Conservation (phyloP, 2,113 vertebrate species). For the Dasyornis broadbenti region DNA sequence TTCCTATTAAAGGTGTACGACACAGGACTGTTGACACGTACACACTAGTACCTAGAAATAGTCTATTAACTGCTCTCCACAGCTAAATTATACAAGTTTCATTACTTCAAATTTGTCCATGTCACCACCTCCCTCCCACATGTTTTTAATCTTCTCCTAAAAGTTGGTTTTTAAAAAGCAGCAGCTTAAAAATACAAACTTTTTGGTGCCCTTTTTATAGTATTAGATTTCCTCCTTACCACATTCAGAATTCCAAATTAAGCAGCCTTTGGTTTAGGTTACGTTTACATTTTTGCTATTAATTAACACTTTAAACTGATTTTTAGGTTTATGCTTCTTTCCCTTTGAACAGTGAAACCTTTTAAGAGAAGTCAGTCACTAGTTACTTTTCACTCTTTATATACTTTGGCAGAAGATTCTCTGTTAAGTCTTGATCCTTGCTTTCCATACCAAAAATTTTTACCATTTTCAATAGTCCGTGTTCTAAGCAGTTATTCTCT, state of each 20-base stretch:
- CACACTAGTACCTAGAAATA: background rate
- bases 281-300: background rate
- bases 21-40: constrained; percentile 36
- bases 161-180: background rate
- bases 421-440: background rate
- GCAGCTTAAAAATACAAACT: background rate
- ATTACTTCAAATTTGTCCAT: constrained; percentile 57
- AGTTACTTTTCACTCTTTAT: background rate
- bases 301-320: background rate
- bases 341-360: background rate
- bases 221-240: background rate
- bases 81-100: constrained; percentile 55
- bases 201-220: background rate
- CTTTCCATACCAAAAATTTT: background rate
- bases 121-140: constrained; percentile 41
- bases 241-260: background rate
- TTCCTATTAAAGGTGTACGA: constrained; percentile 3
- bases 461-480: background rate
- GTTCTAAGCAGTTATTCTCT: background rate
- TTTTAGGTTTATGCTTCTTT: background rate
- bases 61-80: constrained; percentile 50
- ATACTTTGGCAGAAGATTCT: background rate
- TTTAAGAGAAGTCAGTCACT: background rate
- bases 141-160: constrained; percentile 49
- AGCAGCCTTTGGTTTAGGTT: background rate